Conservation (phyloP, 35 echinoderm and acorn worm genomes). For the Heliocidaris erythrogramma region DNA sequence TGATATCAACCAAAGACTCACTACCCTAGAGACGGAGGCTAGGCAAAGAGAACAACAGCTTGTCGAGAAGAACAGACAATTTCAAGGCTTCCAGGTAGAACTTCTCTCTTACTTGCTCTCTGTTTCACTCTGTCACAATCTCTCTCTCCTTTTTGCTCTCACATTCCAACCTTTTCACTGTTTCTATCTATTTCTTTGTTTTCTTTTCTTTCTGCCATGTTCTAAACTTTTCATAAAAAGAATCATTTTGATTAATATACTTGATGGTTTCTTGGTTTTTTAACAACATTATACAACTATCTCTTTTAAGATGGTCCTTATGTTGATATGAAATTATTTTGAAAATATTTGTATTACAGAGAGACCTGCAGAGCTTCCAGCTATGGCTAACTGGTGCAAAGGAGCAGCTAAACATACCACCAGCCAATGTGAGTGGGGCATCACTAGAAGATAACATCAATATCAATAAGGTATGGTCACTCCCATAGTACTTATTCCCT, state of each 20-base stretch:
- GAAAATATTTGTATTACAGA: conserved; percentile 54
- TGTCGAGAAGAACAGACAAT: conserved; percentile 73
- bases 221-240: too few relatives aligned
- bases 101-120: not conserved
- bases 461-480: conserved; percentile 65
- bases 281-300: too few relatives aligned
- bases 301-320: not conserved
- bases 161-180: not conserved
- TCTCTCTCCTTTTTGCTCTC: not conserved
- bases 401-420: conserved; percentile 46
- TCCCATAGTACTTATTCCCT: not conserved
- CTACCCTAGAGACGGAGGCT: conserved; percentile 90
- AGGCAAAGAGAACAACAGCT: conserved; percentile 79
- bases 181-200: not conserved
- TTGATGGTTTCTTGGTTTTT: too few relatives aligned
- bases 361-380: conserved; percentile 69
- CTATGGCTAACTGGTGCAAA: conserved; percentile 71
- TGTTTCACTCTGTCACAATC: not conserved
- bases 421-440: conserved; percentile 34
- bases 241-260: too few relatives aligned
- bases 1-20: conserved; percentile 76
- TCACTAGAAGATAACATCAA: conserved; percentile 73
- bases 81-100: conserved; percentile 88
- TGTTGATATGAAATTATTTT: not conserved
- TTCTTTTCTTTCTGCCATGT: too few relatives aligned